Evolutionary conservation across 2,113 vertebrate genomes (phyloP).

Genomic region (Pithys albifrons): DNA sequence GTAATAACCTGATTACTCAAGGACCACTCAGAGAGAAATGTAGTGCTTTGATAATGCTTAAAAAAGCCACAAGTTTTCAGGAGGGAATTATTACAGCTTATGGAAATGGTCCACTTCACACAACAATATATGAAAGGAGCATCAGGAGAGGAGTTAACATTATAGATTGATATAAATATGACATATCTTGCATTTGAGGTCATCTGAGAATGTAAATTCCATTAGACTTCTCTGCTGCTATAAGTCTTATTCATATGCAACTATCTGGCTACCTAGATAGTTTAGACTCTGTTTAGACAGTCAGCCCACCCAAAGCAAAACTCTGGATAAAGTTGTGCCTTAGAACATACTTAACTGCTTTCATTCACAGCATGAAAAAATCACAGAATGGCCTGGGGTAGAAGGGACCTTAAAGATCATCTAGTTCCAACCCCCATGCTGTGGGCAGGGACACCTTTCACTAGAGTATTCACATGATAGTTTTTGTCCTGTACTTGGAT

Average conservation of each 20-base stretch:
- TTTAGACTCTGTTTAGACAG: background rate
- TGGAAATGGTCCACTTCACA: background rate
- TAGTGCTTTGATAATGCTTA: background rate
- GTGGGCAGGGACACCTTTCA: background rate
- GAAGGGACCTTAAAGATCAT: background rate
- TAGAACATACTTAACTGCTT: background rate
- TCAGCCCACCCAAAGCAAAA: background rate
- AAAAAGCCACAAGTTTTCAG: background rate
- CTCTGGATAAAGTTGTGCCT: background rate
- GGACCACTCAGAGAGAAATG: background rate
- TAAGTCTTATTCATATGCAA: background rate
- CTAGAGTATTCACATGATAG: accelerated
- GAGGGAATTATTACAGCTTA: background rate
- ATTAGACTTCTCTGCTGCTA: background rate
- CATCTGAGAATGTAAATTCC: background rate
- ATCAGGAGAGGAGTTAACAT: background rate
- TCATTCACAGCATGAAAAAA: background rate
- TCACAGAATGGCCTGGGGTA: background rate
- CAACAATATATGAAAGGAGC: background rate
- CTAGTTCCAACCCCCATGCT: background rate
- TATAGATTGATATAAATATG: background rate
- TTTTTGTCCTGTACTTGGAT: background rate
- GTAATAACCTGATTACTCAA: background rate
- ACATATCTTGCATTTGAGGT: background rate
- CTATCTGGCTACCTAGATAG: background rate